Evolutionary conservation across 2,797 vertebrate species (phyloP).

Genomic region (Characodon lateralis): DNA sequence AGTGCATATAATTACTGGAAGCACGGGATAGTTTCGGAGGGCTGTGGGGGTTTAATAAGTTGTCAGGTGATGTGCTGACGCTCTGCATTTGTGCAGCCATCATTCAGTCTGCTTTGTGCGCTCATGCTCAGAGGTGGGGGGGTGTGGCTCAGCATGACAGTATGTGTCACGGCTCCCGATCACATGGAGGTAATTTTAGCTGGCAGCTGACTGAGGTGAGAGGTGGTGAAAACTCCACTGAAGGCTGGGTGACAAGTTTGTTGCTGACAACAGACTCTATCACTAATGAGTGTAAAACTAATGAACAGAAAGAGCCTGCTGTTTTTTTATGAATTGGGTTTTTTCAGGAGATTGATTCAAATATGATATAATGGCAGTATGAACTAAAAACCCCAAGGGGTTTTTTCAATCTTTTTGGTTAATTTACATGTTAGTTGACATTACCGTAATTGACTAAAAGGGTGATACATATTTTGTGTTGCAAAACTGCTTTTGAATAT

Average conservation of each 20-base stretch:
- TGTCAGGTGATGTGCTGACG: conserved; percentile 43
- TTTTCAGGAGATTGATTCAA: not conserved
- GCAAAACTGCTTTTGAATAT: too few relatives aligned
- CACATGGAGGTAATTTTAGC: conserved; percentile 29
- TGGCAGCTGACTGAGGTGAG: conserved; percentile 35
- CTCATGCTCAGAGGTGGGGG: not conserved
- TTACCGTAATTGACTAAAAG: not conserved
- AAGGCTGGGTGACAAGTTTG: conserved; percentile 10
- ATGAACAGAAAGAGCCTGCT: conserved; percentile 11
- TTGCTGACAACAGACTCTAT: not conserved
- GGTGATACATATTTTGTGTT: not conserved
- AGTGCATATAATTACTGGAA: conserved; percentile 43
- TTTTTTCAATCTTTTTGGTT: not conserved
- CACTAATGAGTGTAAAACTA: not conserved
- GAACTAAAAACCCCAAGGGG: too few relatives aligned
- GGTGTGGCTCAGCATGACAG: conserved; percentile 2
- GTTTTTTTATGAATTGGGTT: not conserved
- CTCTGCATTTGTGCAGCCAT: conserved; percentile 26
- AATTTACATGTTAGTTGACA: not conserved
- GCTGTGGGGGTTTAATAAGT: conserved; percentile 10
- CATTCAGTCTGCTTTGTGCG: conserved; percentile 33
- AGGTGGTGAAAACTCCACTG: conserved; percentile 3
- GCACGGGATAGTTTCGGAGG: conserved; percentile 24
- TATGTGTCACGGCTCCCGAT: conserved; percentile 17
- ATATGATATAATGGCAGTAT: not conserved